Evolutionary conservation across 2,888 invertebrate genomes (phyloP).

Genomic region (Pandemis cinnamomeana): DNA sequence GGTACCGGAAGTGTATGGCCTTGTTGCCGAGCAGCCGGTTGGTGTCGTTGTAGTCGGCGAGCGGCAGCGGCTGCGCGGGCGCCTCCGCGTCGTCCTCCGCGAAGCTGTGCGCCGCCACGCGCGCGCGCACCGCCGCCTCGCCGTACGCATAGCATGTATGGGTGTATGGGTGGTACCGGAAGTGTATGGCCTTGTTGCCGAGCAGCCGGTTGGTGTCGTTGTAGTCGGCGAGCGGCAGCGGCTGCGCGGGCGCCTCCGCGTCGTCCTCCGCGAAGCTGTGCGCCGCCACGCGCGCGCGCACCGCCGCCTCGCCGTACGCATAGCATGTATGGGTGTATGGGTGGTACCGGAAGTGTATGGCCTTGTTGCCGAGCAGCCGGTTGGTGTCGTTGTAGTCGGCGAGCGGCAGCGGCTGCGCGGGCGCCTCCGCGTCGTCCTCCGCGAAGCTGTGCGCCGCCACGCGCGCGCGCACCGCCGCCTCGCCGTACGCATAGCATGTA

Average conservation of each 20-base stretch:
- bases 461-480: slow-evolving; percentile 92
- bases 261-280: slow-evolving; percentile 92
- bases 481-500: no score
- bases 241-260: slow-evolving; percentile 87
- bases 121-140: slow-evolving; percentile 92
- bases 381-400: slow-evolving; percentile 94
- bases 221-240: slow-evolving; percentile 90
- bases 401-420: slow-evolving; percentile 91
- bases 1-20: slow-evolving; percentile 94
- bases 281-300: slow-evolving; percentile 90
- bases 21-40: slow-evolving; percentile 95
- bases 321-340: no score
- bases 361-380: slow-evolving; percentile 94
- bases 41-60: slow-evolving; percentile 93
- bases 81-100: slow-evolving; percentile 86
- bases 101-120: slow-evolving; percentile 91
- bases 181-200: slow-evolving; percentile 95
- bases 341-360: slow-evolving; percentile 93
- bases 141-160: no score
- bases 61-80: slow-evolving; percentile 91
- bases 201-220: slow-evolving; percentile 95
- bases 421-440: slow-evolving; percentile 86
- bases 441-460: slow-evolving; percentile 92
- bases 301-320: slow-evolving; percentile 95
- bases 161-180: slow-evolving; percentile 91